Evolutionary conservation across 2,888 invertebrate genomes (phyloP).

Genomic region (Petrophora chlorosata): DNA sequence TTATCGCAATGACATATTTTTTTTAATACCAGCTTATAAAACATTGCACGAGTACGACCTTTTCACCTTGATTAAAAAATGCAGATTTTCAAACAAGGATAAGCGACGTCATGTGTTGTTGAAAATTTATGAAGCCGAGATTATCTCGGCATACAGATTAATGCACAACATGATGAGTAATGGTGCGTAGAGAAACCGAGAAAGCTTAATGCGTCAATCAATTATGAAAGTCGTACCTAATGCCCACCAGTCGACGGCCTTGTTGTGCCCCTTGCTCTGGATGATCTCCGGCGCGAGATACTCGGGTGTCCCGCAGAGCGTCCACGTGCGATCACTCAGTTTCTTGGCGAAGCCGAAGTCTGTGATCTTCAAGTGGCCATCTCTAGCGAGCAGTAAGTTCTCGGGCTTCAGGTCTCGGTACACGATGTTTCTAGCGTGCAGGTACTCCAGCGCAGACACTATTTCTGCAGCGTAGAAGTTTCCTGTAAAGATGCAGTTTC

Average conservation of each 20-base stretch:
- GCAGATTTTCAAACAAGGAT: too few relatives aligned
- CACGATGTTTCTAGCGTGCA: conserved; percentile 94
- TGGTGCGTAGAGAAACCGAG: conserved; percentile 14
- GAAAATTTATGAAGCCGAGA: conserved; percentile 23
- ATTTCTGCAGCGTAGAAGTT: conserved; percentile 98
- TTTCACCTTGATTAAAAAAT: conserved; percentile 10
- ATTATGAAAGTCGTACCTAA: conserved; percentile 84
- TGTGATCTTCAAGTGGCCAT: conserved; percentile 98
- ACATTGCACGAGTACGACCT: too few relatives aligned
- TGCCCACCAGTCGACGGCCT: conserved; percentile 99
- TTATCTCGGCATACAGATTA: too few relatives aligned
- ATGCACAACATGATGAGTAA: too few relatives aligned
- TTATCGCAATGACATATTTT: conserved; percentile 21
- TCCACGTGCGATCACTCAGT: conserved; percentile 97
- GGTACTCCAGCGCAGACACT: conserved; percentile 95
- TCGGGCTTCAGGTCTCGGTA: conserved; percentile 97
- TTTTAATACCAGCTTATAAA: conserved; percentile 15
- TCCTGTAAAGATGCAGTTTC: conserved; percentile 68
- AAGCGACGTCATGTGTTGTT: conserved; percentile 22
- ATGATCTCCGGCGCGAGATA: conserved; percentile 99
- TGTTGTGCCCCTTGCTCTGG: conserved; percentile 98
- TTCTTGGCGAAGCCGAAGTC: conserved; percentile 99
- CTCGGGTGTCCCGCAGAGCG: conserved; percentile 97
- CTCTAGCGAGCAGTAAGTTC: conserved; percentile 94
- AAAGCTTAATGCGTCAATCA: conserved; percentile 25